Base-by-base conservation (phyloP, 2,797 vertebrate genomes). In the Spheniscus humboldti region DNA sequence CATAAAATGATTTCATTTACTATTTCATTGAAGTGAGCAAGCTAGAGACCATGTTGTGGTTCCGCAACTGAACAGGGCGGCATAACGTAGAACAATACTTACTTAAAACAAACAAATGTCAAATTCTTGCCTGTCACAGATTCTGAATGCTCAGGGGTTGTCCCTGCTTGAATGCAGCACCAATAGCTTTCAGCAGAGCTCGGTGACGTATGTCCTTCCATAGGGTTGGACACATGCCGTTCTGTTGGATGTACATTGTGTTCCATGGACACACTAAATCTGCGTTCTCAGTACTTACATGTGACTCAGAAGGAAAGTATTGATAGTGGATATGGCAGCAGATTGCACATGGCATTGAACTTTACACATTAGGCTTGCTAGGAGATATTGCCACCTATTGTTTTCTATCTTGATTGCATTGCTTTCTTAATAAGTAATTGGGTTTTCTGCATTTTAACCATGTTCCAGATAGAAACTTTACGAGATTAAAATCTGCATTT, bases 351-450 rank as follows among this genome's bases (percentile, higher is more conserved):
- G 95, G 94, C 94, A 93, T 59, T 86, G 50, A 88, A 89, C 74
- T 92, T 90, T 55, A 39, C 94, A 80, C 66, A 59, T 57, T 39
- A 64, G 15, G 94, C 96, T 95, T 16, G 63, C 88, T 97, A 86
- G 96, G 96, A 96, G 85, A 96, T 95, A 91, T 94, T 94, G 94
- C 94, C 90, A 95, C 88, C 92, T 95, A 90, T 96, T 96, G 94
- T 96, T 96, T 96, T 92, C 3, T 33, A 50, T 69, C 62, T 95
- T 95, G 96, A 94, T 94, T 96, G 91, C 90, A 95, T 91, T 86
- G 68, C 80, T 92, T 90, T 88, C 75, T 56, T 87, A 82, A 77
- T 55, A 96, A 91, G 57, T 72, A 91, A 55, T 67, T 80, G 47
- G 31, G 11, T 59, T 83, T 75, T 31, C 20, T 84, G 72, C 17